These are phyloP conservation scores for Eilema caniola DNA, from an alignment of 2,888 invertebrate species.

Conservation along the genomic window DNA sequence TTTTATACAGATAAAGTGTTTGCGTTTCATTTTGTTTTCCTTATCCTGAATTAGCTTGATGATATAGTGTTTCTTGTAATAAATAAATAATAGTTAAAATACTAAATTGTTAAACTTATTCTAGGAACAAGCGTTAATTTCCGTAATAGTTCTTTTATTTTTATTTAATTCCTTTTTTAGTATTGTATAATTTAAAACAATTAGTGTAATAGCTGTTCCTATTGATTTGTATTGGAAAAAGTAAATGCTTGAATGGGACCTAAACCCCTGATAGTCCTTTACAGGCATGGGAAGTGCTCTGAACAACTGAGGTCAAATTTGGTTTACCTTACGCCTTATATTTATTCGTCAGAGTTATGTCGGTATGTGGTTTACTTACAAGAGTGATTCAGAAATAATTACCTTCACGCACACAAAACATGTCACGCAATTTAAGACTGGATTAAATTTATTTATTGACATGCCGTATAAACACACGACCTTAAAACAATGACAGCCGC, in stretches of 20 bases:
- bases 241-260: no score
- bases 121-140: no score
- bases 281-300: no score
- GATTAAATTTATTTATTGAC: conserved; percentile 36
- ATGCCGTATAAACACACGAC: conserved; percentile 4
- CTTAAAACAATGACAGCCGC: conserved; percentile 17
- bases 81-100: no score
- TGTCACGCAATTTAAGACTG: conserved; percentile 8
- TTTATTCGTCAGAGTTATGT: neutral
- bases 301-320: no score
- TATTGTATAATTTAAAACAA: no score
- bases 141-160: no score
- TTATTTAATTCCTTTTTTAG: no score
- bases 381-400: conserved; percentile 8
- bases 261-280: no score
- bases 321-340: neutral
- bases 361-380: neutral
- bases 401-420: neutral
- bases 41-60: neutral
- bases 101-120: no score
- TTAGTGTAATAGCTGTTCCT: no score
- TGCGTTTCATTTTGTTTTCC: neutral
- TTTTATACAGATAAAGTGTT: neutral
- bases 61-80: neutral
- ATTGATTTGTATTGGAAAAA: no score